phyloP scores from a whole-genome alignment of 2,113 vertebrate genomes.

The Microtus oregoni region DNA sequence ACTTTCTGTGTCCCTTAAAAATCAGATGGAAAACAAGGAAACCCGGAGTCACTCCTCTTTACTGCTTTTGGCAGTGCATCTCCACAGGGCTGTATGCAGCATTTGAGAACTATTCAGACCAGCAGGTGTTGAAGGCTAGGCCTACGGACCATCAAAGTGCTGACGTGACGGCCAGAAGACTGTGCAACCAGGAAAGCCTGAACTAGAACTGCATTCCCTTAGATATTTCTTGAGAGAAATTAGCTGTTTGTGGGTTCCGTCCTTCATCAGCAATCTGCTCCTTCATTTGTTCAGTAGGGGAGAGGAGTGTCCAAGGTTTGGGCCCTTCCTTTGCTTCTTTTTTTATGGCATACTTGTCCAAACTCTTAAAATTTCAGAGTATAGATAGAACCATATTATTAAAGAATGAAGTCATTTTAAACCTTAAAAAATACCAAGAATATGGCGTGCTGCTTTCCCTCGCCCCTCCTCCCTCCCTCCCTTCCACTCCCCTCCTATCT shows the following conservation, averaged over 20 bases:
- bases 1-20: background rate
- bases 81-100: background rate
- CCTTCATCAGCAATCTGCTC: background rate
- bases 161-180: background rate
- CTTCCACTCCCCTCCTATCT: no score
- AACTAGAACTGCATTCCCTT: background rate
- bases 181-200: background rate
- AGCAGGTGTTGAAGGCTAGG: background rate
- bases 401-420: background rate
- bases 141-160: background rate
- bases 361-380: background rate
- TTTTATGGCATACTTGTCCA: background rate
- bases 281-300: background rate
- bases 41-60: constrained; percentile 9
- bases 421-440: background rate
- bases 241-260: background rate
- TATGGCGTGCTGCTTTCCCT: background rate
- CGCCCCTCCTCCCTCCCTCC: no score
- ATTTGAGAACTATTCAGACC: background rate
- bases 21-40: constrained; percentile 52
- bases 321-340: background rate
- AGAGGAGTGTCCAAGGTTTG: background rate
- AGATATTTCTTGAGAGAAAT: background rate
- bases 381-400: background rate
- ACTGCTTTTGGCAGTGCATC: background rate